These are phyloP conservation scores for Cercopithecus petaurista DNA, from an alignment of 2,797 vertebrate genomes.

Conservation along the genomic window DNA sequence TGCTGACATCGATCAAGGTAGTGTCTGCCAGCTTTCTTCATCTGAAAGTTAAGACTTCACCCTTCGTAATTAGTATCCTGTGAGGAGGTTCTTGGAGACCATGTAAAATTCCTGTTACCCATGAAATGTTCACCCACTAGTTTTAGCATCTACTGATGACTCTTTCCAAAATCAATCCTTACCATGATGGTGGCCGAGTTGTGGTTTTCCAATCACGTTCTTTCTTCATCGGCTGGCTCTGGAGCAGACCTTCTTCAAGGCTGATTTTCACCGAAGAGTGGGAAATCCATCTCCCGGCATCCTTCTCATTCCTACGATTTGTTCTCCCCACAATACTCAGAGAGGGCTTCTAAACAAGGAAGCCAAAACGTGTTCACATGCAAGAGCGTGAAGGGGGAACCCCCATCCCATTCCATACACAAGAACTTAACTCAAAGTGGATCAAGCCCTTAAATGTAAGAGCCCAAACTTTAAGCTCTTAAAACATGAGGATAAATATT, in stretches of 20 bases:
- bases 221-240: neutral
- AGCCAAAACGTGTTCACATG: neutral
- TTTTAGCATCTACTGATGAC: neutral
- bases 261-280: neutral
- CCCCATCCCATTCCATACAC: neutral
- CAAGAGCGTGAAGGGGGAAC: neutral
- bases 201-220: neutral
- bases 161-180: neutral
- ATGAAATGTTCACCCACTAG: neutral
- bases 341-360: neutral
- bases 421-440: neutral
- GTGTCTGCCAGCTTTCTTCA: neutral
- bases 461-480: neutral
- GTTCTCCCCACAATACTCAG: neutral
- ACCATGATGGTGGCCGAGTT: accelerated
- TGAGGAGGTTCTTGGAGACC: neutral
- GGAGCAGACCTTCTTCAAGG: no score
- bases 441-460: neutral
- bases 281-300: neutral
- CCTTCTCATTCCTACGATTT: neutral
- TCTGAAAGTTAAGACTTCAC: neutral
- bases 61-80: neutral
- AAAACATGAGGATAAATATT: neutral
- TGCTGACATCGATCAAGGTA: no score
- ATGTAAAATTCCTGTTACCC: neutral